These are phyloP conservation scores for Drosophila tsacasi DNA, from an alignment of 1,140 invertebrate species.

Conservation along the genomic window DNA sequence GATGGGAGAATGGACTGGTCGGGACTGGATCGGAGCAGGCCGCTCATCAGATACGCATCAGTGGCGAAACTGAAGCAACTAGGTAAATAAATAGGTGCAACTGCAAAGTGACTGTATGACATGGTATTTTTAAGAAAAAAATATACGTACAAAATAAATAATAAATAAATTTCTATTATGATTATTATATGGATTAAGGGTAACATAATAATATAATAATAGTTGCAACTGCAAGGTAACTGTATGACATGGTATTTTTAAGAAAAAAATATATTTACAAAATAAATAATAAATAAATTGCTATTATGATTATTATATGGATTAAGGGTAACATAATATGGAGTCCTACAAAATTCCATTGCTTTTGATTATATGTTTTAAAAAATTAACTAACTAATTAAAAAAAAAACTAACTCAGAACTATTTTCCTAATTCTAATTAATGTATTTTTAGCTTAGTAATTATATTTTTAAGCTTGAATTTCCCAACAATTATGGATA, in stretches of 20 bases:
- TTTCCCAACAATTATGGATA: no score
- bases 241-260: background rate
- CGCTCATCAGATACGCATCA: constrained; percentile 71
- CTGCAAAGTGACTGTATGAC: constrained; percentile 8
- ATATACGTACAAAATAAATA: no score
- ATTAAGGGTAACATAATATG: no score
- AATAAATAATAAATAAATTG: background rate
- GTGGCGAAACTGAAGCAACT: constrained; percentile 59
- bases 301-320: background rate
- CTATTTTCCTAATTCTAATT: no score
- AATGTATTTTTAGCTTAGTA: no score
- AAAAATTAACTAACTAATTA: no score
- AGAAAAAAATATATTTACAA: accelerated
- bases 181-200: background rate
- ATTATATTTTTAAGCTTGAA: no score
- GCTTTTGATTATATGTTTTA: no score
- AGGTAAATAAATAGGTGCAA: constrained; percentile 60
- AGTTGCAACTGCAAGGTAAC: constrained; percentile 26
- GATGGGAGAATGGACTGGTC: background rate
- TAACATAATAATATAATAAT: no score
- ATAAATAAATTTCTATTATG: accelerated
- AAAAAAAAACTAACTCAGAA: no score
- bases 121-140: no score
- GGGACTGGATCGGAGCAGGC: constrained; percentile 17
- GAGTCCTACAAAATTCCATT: no score